These are phyloP conservation scores for Pemphredon lugubris DNA, from an alignment of 2,888 invertebrate species.

Conservation along the genomic window DNA sequence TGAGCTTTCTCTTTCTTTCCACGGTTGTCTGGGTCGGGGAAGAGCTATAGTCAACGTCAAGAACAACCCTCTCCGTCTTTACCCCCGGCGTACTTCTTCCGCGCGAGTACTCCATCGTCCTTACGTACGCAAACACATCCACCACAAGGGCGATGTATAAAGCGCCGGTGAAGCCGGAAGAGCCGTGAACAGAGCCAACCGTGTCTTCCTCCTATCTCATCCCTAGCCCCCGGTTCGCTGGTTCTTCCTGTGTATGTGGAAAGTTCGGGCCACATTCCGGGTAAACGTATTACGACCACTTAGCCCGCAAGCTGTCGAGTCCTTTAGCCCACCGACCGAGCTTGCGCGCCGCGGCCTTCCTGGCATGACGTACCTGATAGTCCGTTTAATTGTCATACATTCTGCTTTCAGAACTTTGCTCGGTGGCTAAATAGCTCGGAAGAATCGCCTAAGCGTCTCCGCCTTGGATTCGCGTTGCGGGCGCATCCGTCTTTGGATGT, in stretches of 20 bases:
- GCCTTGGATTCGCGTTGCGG: no score
- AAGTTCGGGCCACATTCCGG: constrained; percentile 72
- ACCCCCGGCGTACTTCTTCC: constrained; percentile 38
- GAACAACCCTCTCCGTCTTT: constrained; percentile 51
- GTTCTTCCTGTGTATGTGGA: constrained; percentile 48
- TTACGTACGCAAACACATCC: constrained; percentile 54
- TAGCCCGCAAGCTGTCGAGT: constrained; percentile 72
- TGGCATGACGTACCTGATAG: constrained; percentile 20
- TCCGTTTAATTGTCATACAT: constrained; percentile 39
- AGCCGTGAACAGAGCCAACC: constrained; percentile 39
- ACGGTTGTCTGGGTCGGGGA: constrained; percentile 35
- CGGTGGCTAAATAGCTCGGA: background rate
- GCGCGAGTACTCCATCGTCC: constrained; percentile 47
- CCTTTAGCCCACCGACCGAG: constrained; percentile 40
- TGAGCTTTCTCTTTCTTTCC: constrained; percentile 4
- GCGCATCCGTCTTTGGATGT: no score
- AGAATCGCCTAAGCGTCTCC: background rate
- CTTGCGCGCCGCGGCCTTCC: no score
- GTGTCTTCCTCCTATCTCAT: constrained; percentile 11
- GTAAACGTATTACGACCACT: constrained; percentile 78
- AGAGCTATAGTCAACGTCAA: constrained; percentile 56
- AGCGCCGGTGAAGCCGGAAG: constrained; percentile 17
- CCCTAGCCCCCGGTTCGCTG: constrained; percentile 10
- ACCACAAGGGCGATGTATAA: constrained; percentile 22
- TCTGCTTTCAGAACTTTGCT: background rate